These are phyloP conservation scores for Euplagia quadripunctaria DNA, from an alignment of 2,888 invertebrate genomes.

Conservation along the genomic window DNA sequence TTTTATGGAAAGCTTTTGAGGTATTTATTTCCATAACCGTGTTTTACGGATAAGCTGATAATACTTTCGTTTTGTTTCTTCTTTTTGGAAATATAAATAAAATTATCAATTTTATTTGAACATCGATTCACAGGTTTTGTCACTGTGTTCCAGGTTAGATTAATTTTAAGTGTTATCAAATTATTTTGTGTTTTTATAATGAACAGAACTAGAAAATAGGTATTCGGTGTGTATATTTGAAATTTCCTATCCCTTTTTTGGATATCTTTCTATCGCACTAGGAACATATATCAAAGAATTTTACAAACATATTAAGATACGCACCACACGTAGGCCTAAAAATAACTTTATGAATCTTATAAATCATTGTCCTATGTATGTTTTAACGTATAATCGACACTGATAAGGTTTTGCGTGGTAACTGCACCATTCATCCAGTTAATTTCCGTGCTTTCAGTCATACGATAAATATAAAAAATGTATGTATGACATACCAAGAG, in stretches of 20 bases:
- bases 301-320: background rate
- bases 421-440: background rate
- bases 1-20: background rate
- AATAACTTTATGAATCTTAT: background rate
- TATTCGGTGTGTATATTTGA: too few species aligned
- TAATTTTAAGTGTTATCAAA: too few species aligned
- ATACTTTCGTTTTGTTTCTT: background rate
- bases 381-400: background rate
- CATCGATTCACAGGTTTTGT: too few species aligned
- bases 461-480: background rate
- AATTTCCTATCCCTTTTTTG: too few species aligned
- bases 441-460: background rate
- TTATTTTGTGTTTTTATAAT: too few species aligned
- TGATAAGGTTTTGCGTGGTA: background rate
- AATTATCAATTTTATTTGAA: background rate
- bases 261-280: too few species aligned
- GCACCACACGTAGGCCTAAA: background rate
- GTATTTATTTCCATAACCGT: conserved; percentile 2
- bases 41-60: background rate
- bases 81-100: background rate
- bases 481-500: background rate
- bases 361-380: background rate
- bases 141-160: too few species aligned
- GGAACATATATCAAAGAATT: background rate
- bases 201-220: too few species aligned